Conservation (phyloP, 1,140 invertebrate genomes). For the Aphaenogaster rudis region DNA sequence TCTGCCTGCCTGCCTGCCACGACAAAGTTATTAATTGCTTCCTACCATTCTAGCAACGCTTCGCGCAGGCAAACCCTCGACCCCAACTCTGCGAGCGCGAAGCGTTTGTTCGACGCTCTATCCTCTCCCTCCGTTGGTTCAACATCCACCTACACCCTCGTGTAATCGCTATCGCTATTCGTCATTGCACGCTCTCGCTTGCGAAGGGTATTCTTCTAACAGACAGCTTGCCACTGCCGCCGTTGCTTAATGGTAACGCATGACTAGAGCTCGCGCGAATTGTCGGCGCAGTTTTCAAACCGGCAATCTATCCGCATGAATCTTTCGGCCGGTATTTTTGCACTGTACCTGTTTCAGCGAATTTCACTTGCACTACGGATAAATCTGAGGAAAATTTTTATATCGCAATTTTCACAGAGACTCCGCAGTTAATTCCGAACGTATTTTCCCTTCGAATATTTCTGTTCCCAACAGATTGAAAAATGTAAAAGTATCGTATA, state of each 20-base stretch:
- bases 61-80: slow-evolving; percentile 68
- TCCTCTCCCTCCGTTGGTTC: slow-evolving; percentile 11
- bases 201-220: slow-evolving; percentile 33
- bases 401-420: neutral
- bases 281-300: slow-evolving; percentile 23
- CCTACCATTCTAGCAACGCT: slow-evolving; percentile 80
- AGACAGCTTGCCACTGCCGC: slow-evolving; percentile 48
- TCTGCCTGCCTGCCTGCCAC: slow-evolving; percentile 76
- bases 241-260: slow-evolving; percentile 16
- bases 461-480: neutral
- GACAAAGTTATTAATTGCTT: slow-evolving; percentile 86
- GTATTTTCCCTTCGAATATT: neutral
- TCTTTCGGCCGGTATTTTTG: neutral
- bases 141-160: slow-evolving; percentile 62
- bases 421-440: neutral
- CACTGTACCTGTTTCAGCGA: neutral
- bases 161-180: slow-evolving; percentile 77
- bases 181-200: slow-evolving; percentile 67
- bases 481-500: neutral
- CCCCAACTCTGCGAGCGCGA: slow-evolving; percentile 25
- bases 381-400: slow-evolving; percentile 2
- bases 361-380: neutral
- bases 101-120: slow-evolving; percentile 1
- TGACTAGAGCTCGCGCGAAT: slow-evolving; percentile 29
- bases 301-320: slow-evolving; percentile 9